Conservation (phyloP, 2,888 invertebrate genomes). For the Gymnosoma rotundatum region DNA sequence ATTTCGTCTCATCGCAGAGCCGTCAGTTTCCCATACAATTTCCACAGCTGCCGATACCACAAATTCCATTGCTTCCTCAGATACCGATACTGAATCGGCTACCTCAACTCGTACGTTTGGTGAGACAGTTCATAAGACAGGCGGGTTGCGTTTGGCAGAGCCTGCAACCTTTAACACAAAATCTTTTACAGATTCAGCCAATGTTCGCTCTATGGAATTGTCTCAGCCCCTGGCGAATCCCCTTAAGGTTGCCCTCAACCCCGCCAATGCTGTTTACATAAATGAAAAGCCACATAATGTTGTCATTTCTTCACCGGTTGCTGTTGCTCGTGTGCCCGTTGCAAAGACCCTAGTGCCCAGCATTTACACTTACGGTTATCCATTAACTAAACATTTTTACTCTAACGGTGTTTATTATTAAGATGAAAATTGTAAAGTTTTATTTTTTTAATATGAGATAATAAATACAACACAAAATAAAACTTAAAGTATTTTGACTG, state of each 20-base stretch:
- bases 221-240: constrained; percentile 79
- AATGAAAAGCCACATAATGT: constrained; percentile 72
- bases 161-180: constrained; percentile 68
- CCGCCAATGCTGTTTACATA: constrained; percentile 73
- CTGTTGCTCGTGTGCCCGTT: constrained; percentile 53
- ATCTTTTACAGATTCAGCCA: constrained; percentile 67
- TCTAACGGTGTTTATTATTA: constrained; percentile 64
- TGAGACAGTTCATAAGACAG: constrained; percentile 76
- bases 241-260: constrained; percentile 80
- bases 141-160: constrained; percentile 75
- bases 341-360: constrained; percentile 66
- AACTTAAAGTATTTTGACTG: too few relatives aligned
- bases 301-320: constrained; percentile 59
- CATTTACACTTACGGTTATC: constrained; percentile 72
- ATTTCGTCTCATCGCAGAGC: constrained; percentile 55
- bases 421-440: not conserved
- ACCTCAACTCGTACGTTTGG: constrained; percentile 76
- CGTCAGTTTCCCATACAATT: constrained; percentile 68
- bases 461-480: not conserved
- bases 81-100: constrained; percentile 76
- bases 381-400: constrained; percentile 68
- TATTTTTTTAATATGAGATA: constrained; percentile 4
- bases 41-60: constrained; percentile 67
- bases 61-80: constrained; percentile 69
- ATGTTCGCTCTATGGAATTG: constrained; percentile 73